These are phyloP conservation scores for Vicugna pacos DNA, from an alignment of 2,113 vertebrate genomes.

Conservation along the genomic window DNA sequence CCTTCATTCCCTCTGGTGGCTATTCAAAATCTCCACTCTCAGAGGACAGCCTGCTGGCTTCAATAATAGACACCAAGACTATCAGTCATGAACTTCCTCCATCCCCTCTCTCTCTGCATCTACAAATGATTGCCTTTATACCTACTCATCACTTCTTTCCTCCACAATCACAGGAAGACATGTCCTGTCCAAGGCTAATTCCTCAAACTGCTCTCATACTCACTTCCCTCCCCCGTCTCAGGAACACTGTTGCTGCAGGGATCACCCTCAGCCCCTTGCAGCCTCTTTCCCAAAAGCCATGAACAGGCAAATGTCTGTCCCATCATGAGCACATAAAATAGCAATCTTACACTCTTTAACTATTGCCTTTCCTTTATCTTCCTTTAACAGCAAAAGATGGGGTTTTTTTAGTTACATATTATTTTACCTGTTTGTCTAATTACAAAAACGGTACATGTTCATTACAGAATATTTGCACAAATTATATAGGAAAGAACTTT, in stretches of 20 bases:
- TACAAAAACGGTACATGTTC: background rate
- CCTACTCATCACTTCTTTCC: background rate
- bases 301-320: background rate
- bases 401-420: background rate
- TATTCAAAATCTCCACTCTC: background rate
- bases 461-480: constrained; percentile 11
- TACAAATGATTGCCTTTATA: background rate
- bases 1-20: background rate
- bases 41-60: background rate
- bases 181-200: background rate
- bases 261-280: background rate
- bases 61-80: background rate
- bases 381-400: background rate
- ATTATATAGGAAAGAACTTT: background rate
- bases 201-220: background rate
- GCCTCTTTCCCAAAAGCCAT: background rate
- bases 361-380: background rate
- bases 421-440: constrained; percentile 24
- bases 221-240: background rate
- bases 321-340: background rate
- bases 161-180: background rate
- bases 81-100: background rate
- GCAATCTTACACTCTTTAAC: background rate
- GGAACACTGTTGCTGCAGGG: background rate
- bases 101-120: background rate